A percentile compares a stretch with the other conserved stretches of the same genome.
Conservation (phyloP, 1,140 invertebrate species). For the Armadillidium nasatum region DNA sequence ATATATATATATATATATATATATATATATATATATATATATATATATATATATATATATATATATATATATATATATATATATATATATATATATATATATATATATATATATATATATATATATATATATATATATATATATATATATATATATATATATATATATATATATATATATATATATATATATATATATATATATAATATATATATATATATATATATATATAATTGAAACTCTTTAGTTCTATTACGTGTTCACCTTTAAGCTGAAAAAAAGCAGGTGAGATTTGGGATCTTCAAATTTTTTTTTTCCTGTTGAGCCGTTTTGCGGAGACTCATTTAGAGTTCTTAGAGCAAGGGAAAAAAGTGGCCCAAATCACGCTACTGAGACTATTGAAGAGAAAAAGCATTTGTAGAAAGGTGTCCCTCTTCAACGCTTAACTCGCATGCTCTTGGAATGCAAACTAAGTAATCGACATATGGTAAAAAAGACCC, state of each 20-base stretch:
- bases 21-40: not conserved
- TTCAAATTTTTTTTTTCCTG: not conserved
- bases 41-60: not conserved
- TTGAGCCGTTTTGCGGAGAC: not conserved
- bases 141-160: slow-evolving; percentile 7
- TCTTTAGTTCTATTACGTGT: too few relatives aligned
- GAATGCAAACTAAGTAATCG: too few relatives aligned
- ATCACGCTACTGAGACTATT: not conserved
- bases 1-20: not conserved
- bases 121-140: slow-evolving; percentile 22
- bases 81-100: not conserved
- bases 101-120: slow-evolving; percentile 19
- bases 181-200: not conserved
- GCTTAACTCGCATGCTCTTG: too few relatives aligned
- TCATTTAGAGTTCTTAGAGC: not conserved
- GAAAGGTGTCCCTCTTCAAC: too few relatives aligned
- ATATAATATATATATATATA: not conserved
- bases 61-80: too few relatives aligned
- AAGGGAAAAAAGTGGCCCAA: not conserved
- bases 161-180: not conserved
- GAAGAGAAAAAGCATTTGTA: too few relatives aligned
- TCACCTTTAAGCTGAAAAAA: not conserved
- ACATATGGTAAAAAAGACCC: too few relatives aligned
- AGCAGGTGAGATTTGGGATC: not conserved
- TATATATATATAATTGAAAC: too few relatives aligned